Conservation (phyloP, 2,113 vertebrate species). For the Marmota monax region DNA sequence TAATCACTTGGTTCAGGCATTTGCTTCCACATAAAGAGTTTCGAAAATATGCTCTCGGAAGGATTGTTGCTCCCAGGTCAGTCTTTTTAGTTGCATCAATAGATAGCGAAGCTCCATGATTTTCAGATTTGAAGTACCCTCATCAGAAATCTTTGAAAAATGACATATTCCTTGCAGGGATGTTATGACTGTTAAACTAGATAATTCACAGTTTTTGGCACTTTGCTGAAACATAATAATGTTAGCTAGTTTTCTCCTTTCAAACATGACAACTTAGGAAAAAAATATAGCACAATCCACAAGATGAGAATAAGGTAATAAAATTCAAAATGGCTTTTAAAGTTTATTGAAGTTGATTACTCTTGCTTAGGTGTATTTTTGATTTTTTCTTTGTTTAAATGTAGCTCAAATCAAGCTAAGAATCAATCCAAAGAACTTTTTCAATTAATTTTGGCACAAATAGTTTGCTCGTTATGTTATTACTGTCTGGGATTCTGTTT, state of each 20-base stretch:
- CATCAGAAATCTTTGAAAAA: conserved; percentile 65
- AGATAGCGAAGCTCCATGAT: conserved; percentile 54
- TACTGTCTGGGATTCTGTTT: conserved; percentile 58
- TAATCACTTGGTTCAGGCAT: conserved; percentile 29
- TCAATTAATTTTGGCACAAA: conserved; percentile 67
- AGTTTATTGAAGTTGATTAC: conserved; percentile 68
- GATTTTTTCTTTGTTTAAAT: conserved; percentile 3
- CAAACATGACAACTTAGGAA: conserved; percentile 57
- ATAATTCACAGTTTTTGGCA: conserved; percentile 70
- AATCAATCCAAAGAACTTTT: conserved; percentile 61
- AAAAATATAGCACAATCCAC: conserved; percentile 59
- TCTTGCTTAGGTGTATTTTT: conserved; percentile 26
- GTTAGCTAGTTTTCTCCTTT: conserved; percentile 62
- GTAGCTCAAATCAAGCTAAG: conserved; percentile 59
- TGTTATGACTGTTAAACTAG: conserved; percentile 52
- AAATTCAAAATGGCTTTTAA: conserved; percentile 67
- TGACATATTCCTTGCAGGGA: conserved; percentile 56
- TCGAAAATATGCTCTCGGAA: conserved; percentile 14
- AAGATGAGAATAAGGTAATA: conserved; percentile 66
- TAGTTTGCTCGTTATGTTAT: conserved; percentile 67
- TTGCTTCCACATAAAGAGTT: conserved; percentile 19
- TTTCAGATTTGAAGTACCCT: conserved; percentile 48
- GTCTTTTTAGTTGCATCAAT: not conserved
- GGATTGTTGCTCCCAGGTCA: conserved; percentile 52
- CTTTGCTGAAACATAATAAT: conserved; percentile 59